Conservation (phyloP, 1,140 invertebrate genomes). For the Pomacea maculata region DNA sequence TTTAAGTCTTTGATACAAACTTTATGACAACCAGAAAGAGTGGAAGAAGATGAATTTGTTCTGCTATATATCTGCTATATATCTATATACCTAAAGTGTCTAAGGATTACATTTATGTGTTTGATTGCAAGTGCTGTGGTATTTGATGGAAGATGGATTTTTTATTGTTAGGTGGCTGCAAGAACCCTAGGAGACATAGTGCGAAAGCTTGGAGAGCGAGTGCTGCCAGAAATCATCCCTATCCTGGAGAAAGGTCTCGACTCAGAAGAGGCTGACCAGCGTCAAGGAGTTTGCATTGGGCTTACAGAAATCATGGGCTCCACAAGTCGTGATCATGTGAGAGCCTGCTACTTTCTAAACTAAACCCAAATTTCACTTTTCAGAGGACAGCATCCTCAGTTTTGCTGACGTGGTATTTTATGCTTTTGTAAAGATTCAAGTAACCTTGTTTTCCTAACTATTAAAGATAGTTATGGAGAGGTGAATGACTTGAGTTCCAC, state of each 20-base stretch:
- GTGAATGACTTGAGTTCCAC: background rate
- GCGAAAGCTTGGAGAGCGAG: conserved; percentile 95
- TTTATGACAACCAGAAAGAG: too few relatives aligned
- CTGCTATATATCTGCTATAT: too few relatives aligned
- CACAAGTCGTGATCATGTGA: conserved; percentile 89
- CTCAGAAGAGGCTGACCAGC: conserved; percentile 89
- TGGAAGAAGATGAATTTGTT: too few relatives aligned
- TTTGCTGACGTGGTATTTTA: background rate
- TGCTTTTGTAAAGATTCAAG: too few relatives aligned
- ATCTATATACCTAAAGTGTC: too few relatives aligned
- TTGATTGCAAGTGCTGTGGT: too few relatives aligned
- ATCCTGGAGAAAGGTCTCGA: conserved; percentile 93
- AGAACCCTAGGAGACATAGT: conserved; percentile 97
- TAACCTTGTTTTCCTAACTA: too few relatives aligned
- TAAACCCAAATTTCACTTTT: background rate
- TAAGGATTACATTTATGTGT: too few relatives aligned
- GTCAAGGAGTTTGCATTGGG: conserved; percentile 98
- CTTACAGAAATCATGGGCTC: conserved; percentile 98
- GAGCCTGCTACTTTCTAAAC: conserved; percentile 15
- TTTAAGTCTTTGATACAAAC: too few relatives aligned
- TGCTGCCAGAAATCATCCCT: conserved; percentile 97
- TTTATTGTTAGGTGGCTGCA: conserved; percentile 80
- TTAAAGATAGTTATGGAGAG: background rate
- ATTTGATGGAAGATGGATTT: too few relatives aligned
- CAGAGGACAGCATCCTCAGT: background rate